phyloP scores from a whole-genome alignment of 2,797 vertebrate genomes.

The Sarcoramphus papa region DNA sequence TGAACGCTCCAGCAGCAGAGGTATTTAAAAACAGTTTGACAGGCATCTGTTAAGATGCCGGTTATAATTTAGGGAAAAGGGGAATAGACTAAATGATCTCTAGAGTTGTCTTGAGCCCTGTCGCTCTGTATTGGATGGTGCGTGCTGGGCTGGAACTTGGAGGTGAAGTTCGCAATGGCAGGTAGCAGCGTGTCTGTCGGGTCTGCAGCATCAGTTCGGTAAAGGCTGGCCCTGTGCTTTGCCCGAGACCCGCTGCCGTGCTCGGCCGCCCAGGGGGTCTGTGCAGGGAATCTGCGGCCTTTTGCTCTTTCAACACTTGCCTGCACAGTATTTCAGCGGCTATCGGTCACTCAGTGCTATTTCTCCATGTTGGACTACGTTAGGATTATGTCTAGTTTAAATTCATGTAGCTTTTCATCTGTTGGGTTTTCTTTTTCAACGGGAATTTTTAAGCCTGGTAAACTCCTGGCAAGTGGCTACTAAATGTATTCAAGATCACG shows the following conservation, averaged over 20 bases:
- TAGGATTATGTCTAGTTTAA: neutral
- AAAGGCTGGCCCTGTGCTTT: too few species aligned
- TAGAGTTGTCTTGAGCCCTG: neutral
- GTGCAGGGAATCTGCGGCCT: neutral
- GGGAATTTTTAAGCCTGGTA: neutral
- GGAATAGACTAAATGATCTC: neutral
- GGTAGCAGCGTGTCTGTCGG: neutral
- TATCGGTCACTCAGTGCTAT: accelerated
- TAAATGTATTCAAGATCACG: neutral
- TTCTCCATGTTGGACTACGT: accelerated
- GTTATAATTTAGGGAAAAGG: neutral
- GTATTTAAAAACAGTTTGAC: neutral
- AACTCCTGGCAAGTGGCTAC: neutral
- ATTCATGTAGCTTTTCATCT: neutral
- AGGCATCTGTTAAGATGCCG: neutral
- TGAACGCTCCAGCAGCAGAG: neutral
- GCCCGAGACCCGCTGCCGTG: neutral
- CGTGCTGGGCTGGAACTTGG: neutral
- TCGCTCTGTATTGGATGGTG: accelerated
- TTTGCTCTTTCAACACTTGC: neutral
- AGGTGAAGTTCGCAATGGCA: neutral
- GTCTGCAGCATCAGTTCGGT: neutral
- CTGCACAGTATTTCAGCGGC: accelerated
- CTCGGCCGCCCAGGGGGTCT: neutral
- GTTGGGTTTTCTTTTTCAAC: neutral